Evolutionary conservation across 2,888 invertebrate species (phyloP), one percentile per base, ranked within the genome.

Genomic region (Pilophorus perplexus): DNA sequence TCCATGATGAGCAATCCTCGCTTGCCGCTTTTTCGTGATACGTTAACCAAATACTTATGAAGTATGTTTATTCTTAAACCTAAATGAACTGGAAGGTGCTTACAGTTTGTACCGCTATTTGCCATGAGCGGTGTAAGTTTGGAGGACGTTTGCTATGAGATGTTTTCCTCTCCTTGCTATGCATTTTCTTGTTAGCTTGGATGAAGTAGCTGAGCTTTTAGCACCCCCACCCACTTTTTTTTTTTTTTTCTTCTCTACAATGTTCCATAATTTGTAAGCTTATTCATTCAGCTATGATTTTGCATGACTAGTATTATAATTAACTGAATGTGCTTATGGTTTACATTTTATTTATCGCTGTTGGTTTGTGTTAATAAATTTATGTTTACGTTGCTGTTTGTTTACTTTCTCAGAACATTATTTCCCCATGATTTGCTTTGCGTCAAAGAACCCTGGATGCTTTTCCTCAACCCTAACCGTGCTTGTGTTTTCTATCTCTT

Each of bases 181-280:
- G 28, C 22, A 28, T 48, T 12, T 59, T 23, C 20, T 42, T 27
- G 59, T 42, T 59, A 62, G 62, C 62, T 46, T 46, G 62, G 28
- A 62, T 48, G 46, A n/a, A 3, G 62, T 62, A 46, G 62, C 62
- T 46, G 27, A 46, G 46, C 59, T 46, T 46, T 5, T 38, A 38
- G 57, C 22, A 6, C 1, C 23, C 18, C 44, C 44, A 18, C 46
- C 33, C 14, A 54, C 12, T 54, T 28, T 54, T 33, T 28, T 54
- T 33, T 33, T 14, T 16, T 54, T 54, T 54, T 27, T 33, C 22
- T 4, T 46, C 25, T 46, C 44, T 3, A 27, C 23, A 8, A 33
- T 33, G 6, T 25, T 50, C 25, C 52, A 52, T 27, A n/a, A 52
- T 52, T 25, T 25, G 16, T 28, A n/a, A 28, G 48, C 20, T 20